phyloP scores from a whole-genome alignment of 2,113 vertebrate genomes.

The Nansenia antarctica region DNA sequence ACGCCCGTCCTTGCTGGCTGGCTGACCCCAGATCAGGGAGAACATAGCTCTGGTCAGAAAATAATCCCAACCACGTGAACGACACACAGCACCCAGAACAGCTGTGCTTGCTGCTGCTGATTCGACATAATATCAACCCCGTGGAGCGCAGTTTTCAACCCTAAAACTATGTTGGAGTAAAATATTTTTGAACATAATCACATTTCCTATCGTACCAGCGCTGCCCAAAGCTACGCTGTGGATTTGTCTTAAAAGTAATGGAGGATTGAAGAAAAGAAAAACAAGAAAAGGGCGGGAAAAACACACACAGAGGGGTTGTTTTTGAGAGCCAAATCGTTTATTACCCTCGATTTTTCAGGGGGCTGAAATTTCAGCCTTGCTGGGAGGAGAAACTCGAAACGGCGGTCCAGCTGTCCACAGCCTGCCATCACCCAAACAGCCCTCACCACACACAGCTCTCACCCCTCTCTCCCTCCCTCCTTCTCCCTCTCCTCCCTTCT shows the following conservation, averaged over 20 bases:
- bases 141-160: constrained; percentile 3
- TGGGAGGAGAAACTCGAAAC: constrained; percentile 74
- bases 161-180: constrained; percentile 34
- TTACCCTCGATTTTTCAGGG: constrained; percentile 71
- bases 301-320: constrained; percentile 56
- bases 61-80: constrained; percentile 56
- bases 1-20: constrained; percentile 7
- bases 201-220: constrained; percentile 53
- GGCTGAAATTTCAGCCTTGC: constrained; percentile 79
- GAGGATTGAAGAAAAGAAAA: constrained; percentile 45
- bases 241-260: not conserved
- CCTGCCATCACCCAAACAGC: constrained; percentile 56
- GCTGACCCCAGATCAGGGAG: constrained; percentile 60
- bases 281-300: constrained; percentile 62
- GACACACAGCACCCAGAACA: constrained; percentile 46
- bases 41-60: constrained; percentile 52
- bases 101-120: constrained; percentile 56
- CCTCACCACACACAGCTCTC: constrained; percentile 25
- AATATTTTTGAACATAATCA: constrained; percentile 62
- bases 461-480: constrained; percentile 19
- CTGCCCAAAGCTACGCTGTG: constrained; percentile 19
- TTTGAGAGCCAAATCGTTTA: constrained; percentile 73
- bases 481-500: constrained; percentile 24
- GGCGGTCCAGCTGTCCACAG: constrained; percentile 75
- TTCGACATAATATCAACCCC: constrained; percentile 36